Conservation (phyloP, 2,797 vertebrate species). For the Euthynnus affinis region DNA sequence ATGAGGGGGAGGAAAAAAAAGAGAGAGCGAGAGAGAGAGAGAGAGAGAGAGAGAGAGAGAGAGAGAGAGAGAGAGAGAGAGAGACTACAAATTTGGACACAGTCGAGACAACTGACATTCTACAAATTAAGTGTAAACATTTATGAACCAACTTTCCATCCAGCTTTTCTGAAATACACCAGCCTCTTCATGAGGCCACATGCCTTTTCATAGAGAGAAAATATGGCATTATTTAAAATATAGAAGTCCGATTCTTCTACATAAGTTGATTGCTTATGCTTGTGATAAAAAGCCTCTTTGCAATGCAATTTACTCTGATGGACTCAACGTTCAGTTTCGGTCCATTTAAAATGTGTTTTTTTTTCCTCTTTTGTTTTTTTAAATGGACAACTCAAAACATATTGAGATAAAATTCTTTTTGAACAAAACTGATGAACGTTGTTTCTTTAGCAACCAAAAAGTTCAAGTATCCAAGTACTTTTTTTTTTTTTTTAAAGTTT, state of each 20-base stretch:
- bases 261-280: slow-evolving; percentile 86
- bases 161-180: slow-evolving; percentile 85
- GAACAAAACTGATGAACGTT: slow-evolving; percentile 72
- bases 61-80: slow-evolving; percentile 46
- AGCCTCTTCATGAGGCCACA: slow-evolving; percentile 85
- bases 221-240: slow-evolving; percentile 86
- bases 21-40: slow-evolving; percentile 28
- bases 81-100: slow-evolving; percentile 86
- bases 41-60: slow-evolving; percentile 27
- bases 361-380: not conserved
- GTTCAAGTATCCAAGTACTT: slow-evolving; percentile 90
- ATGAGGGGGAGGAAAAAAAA: slow-evolving; percentile 52
- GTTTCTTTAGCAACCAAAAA: slow-evolving; percentile 81
- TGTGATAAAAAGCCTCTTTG: slow-evolving; percentile 82
- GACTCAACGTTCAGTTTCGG: slow-evolving; percentile 77
- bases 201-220: slow-evolving; percentile 86
- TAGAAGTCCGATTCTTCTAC: slow-evolving; percentile 88
- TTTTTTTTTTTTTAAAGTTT: slow-evolving; percentile 49
- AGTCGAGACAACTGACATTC: slow-evolving; percentile 85
- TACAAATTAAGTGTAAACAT: slow-evolving; percentile 92
- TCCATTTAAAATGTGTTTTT: slow-evolving; percentile 69
- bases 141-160: slow-evolving; percentile 85
- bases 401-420: slow-evolving; percentile 74
- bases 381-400: slow-evolving; percentile 74
- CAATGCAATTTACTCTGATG: slow-evolving; percentile 77